Base-by-base conservation (phyloP, 2,113 vertebrate species). In the Vulpes vulpes region DNA sequence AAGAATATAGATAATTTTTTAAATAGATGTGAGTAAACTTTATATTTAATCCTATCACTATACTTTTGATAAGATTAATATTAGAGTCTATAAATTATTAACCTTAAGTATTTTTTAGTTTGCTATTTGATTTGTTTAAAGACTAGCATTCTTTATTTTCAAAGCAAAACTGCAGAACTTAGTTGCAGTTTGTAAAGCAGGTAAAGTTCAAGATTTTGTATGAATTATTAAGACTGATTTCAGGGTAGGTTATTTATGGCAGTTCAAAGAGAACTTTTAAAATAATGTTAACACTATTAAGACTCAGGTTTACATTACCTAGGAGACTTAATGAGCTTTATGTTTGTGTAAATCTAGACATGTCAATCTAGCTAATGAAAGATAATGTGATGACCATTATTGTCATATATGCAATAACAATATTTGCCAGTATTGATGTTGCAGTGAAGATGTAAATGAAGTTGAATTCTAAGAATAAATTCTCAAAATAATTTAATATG, bases 1-100 rank as follows among this genome's bases (percentile, higher is more conserved):
- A 99, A 99, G 99, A 99, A 99, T 98, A 99, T 99, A 9, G 99
- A 99, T 98, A 99, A 99, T 96, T 99, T 99, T 98, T 98, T 99
- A 98, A 99, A 99, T 98, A 99, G 99, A 99, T 99, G 99, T 99
- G 98, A 99, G 99, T 99, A 90, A 96, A 85, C 67, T 76, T 97
- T 17, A 17, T 69, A 89, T 97, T 65, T 97, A 51, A 91, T 95
- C 25, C 65, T 1, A 22, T 69, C 89, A 59, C 7, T 92, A 5
- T 82, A 57, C 51, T 89, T 94, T 88, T 71, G n/a, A 76, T 53
- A 85, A 79, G 84, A 35, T 92, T 64, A 69, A 64, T 88, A 62
- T 97, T 78, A 94, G 27, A 95, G 43, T 80, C 15, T 12, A 59
- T 95, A 87, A 89, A 78, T 90, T 94, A 90, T 25, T 92, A 85